Base-by-base conservation (phyloP, 2,888 invertebrate species). In the Microplitis manilae region DNA sequence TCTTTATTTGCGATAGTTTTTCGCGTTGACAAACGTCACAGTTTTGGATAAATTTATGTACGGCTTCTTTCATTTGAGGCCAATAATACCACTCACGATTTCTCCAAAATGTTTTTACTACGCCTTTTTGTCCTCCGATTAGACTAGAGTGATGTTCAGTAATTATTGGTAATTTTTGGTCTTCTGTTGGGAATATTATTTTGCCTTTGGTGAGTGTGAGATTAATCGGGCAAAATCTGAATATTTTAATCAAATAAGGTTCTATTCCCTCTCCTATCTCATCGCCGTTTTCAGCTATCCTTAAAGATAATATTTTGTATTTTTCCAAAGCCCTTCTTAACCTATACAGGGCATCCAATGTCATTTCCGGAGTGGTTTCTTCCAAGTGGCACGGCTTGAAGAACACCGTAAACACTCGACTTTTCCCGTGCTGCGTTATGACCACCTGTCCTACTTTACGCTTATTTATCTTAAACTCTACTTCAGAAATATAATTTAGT, bases 111-210 rank as follows among this genome's bases (percentile, higher is more conserved):
- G 84, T 83, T 50, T 81, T 80, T 6, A 77, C 75, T 0, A 81
- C 73, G 1, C 84, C 84, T 61, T 79, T 81, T 59, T 85, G 85
- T 5, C 83, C 81, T 5, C 80, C 79, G 6, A 79, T 59, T 5
- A 76, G 38, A 7, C 79, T 77, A 5, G 72, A 60, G 60, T 84
- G 83, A 8, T 61, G 60, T 75, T 81, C 79, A 8, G 41, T 17
- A 1, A 81, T 75, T 6, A 80, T 80, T 17, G 64, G 73, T 2
- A 6, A 4, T 60, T 71, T 61, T 40, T 64, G 9, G n/a, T 75
- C 62, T 7, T 15, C 15, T 6, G 9, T 5, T 5, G 81, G 77
- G 0, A 20, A 8, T 15, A 20, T 20, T 0, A 68, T 64, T 64
- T 59, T 71, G 1, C 79, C 79, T 8, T 77, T 50, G 6, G 76